phyloP scores from a whole-genome alignment of 2,113 vertebrate genomes.

The Thunnus maccoyii region DNA sequence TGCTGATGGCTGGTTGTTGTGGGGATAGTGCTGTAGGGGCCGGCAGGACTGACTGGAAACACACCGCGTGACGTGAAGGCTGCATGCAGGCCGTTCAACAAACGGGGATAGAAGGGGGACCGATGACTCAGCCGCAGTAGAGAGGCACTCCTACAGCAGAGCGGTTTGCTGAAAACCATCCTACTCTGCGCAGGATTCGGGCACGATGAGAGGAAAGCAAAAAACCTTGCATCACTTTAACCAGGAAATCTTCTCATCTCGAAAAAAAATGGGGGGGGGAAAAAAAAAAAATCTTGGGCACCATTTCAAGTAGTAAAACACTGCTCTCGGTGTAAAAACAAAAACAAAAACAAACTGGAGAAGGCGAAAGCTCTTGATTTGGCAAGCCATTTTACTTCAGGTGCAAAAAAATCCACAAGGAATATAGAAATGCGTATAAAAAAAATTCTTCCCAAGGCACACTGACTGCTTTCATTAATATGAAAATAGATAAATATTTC shows the following conservation, averaged over 20 bases:
- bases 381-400: slow-evolving; percentile 59
- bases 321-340: slow-evolving; percentile 12
- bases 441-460: slow-evolving; percentile 78
- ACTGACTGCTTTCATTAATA: slow-evolving; percentile 77
- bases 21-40: slow-evolving; percentile 26
- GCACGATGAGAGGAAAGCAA: slow-evolving; percentile 18
- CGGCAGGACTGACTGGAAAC: slow-evolving; percentile 40
- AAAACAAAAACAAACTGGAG: slow-evolving; percentile 15
- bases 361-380: slow-evolving; percentile 56
- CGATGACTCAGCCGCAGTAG: slow-evolving; percentile 42
- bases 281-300: slow-evolving; percentile 51
- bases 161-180: slow-evolving; percentile 46
- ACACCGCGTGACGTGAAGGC: slow-evolving; percentile 39
- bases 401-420: slow-evolving; percentile 68
- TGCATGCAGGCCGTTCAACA: slow-evolving; percentile 53
- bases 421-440: slow-evolving; percentile 69
- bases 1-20: slow-evolving; percentile 49
- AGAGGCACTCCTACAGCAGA: slow-evolving; percentile 33
- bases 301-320: slow-evolving; percentile 47
- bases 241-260: slow-evolving; percentile 64
- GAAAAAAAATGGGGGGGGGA: slow-evolving; percentile 29
- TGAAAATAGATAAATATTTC: slow-evolving; percentile 81
- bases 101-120: slow-evolving; percentile 30
- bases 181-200: slow-evolving; percentile 47
- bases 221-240: slow-evolving; percentile 45